Conservation (phyloP, 2,113 vertebrate species). For the Neomonachus schauinslandi region DNA sequence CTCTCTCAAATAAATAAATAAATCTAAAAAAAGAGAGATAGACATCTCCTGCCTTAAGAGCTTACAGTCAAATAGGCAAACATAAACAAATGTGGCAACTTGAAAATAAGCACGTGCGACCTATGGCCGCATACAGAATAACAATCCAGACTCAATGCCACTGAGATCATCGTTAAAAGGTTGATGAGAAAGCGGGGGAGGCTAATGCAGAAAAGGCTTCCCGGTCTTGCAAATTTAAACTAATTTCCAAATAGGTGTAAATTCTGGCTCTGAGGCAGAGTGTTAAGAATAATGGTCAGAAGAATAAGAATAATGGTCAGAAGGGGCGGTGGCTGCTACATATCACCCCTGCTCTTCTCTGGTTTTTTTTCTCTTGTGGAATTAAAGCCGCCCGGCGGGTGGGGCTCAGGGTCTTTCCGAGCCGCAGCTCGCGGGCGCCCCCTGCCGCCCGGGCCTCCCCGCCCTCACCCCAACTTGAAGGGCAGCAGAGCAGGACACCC, state of each 20-base stretch:
- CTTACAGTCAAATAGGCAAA: background rate
- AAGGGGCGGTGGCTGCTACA: background rate
- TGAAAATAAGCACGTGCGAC: background rate
- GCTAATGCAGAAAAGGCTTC: background rate
- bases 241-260: background rate
- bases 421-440: constrained; percentile 15
- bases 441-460: background rate
- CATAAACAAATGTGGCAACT: background rate
- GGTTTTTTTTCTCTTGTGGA: background rate
- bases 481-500: fast-evolving
- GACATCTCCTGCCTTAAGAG: background rate
- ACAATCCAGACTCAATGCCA: background rate
- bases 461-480: background rate
- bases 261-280: background rate
- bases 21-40: too few species aligned
- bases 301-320: background rate
- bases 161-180: background rate
- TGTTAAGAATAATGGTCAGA: background rate
- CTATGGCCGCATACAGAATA: background rate
- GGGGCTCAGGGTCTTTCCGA: fast-evolving
- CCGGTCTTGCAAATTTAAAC: background rate
- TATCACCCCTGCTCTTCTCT: background rate
- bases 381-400: background rate
- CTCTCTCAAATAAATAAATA: background rate
- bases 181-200: background rate